phyloP scores from a whole-genome alignment of 2,797 vertebrate genomes.

The Sylvia borin region DNA sequence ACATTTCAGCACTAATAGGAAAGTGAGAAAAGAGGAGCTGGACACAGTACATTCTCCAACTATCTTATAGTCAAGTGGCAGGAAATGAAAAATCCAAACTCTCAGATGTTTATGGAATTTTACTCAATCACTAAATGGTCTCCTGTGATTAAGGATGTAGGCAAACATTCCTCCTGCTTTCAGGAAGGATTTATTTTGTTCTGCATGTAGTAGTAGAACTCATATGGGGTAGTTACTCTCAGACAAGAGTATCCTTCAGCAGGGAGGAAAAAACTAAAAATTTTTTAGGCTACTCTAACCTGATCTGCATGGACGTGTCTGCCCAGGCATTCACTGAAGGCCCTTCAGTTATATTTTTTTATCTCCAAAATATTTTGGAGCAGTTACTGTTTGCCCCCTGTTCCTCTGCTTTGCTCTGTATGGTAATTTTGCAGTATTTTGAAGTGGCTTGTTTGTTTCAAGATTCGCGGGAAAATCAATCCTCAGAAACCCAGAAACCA shows the following conservation, averaged over 20 bases:
- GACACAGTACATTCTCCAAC: background rate
- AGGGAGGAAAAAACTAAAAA: background rate
- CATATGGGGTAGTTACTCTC: background rate
- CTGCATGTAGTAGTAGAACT: background rate
- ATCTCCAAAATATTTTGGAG: background rate
- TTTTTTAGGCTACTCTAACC: background rate
- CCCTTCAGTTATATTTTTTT: background rate
- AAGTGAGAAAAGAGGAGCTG: background rate
- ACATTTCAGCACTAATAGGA: background rate
- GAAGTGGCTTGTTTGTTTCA: background rate
- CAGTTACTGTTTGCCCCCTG: background rate
- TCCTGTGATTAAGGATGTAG: background rate
- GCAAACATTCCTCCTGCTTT: conserved; percentile 31
- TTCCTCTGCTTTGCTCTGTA: background rate
- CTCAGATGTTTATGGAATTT: conserved; percentile 17
- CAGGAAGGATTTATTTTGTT: conserved; percentile 11
- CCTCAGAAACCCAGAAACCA: background rate
- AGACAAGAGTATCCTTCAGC: background rate
- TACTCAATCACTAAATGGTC: conserved; percentile 6
- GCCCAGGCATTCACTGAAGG: background rate
- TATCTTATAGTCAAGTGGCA: background rate
- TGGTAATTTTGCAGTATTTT: background rate
- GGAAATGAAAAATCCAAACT: conserved; percentile 41
- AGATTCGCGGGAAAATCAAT: background rate
- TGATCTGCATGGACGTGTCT: background rate